Evolutionary conservation across 2,888 invertebrate genomes (phyloP).

Genomic region (Sesia bembeciformis): DNA sequence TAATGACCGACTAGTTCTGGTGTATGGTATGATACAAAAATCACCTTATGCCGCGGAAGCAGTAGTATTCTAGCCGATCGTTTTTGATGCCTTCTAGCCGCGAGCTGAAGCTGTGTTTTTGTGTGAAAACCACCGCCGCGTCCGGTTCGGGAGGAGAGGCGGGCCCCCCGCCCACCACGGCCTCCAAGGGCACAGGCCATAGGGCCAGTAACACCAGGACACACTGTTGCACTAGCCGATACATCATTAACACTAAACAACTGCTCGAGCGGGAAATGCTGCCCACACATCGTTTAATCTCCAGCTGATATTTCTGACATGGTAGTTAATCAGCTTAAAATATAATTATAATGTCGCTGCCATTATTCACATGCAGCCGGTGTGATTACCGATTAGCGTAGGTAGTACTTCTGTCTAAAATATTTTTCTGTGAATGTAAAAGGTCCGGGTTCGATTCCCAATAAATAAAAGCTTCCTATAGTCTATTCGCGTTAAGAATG

Average conservation of each 20-base stretch:
- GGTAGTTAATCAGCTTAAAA: too few relatives aligned
- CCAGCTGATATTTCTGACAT: too few relatives aligned
- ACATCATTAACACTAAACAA: constrained; percentile 27
- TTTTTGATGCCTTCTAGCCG: constrained; percentile 78
- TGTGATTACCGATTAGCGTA: too few relatives aligned
- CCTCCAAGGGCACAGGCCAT: constrained; percentile 25
- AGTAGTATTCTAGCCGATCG: constrained; percentile 75
- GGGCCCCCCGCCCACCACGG: constrained; percentile 79
- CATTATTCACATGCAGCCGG: too few relatives aligned
- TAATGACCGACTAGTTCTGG: too few relatives aligned
- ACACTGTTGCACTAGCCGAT: constrained; percentile 20
- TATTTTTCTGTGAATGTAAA: too few relatives aligned
- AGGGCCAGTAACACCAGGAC: constrained; percentile 14
- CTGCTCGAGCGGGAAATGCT: constrained; percentile 1
- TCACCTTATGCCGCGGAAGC: constrained; percentile 82
- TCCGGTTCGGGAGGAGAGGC: constrained; percentile 80
- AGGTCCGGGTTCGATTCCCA: too few relatives aligned
- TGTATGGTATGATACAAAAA: background rate
- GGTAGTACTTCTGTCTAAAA: too few relatives aligned
- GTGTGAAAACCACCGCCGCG: constrained; percentile 81
- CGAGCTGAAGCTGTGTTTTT: constrained; percentile 76
- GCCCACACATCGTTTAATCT: background rate
- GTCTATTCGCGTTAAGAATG: too few relatives aligned
- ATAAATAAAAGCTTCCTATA: too few relatives aligned
- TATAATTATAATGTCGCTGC: too few relatives aligned